These are phyloP conservation scores for Amyelois transitella DNA, from an alignment of 1,140 invertebrate species.

Conservation along the genomic window DNA sequence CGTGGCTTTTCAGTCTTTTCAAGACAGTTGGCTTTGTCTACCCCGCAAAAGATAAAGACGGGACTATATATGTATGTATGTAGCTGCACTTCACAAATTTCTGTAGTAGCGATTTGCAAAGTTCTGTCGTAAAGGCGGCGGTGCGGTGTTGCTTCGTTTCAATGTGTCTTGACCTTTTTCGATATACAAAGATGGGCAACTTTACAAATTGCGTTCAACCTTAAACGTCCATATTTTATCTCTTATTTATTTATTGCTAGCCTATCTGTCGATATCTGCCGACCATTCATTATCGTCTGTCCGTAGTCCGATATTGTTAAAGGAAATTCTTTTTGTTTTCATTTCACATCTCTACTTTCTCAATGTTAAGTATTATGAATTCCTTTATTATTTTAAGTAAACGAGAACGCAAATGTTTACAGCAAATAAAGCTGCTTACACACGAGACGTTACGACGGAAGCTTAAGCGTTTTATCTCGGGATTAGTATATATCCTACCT, in stretches of 20 bases:
- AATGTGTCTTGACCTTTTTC: background rate
- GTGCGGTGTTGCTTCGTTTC: background rate
- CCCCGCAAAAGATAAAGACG: no score
- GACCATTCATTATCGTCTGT: constrained; percentile 1
- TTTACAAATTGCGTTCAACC: constrained; percentile 66
- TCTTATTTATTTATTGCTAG: constrained; percentile 53
- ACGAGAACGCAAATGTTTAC: constrained; percentile 42
- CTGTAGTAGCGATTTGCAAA: background rate
- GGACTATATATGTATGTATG: no score
- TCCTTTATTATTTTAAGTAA: constrained; percentile 33
- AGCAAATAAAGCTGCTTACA: constrained; percentile 61
- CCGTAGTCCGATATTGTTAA: constrained; percentile 2
- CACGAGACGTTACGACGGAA: constrained; percentile 48
- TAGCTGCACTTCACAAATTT: no score
- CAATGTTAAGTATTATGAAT: constrained; percentile 15
- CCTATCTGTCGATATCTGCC: constrained; percentile 6
- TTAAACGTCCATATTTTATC: constrained; percentile 67
- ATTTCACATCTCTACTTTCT: background rate
- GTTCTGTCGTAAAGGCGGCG: background rate
- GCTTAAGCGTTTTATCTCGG: constrained; percentile 63
- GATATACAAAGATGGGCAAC: constrained; percentile 39
- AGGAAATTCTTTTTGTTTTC: background rate
- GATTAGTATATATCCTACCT: constrained; percentile 63
- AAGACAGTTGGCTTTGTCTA: no score
- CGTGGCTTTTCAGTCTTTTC: no score